These are phyloP conservation scores for Azemiops feae DNA, from an alignment of 2,113 vertebrate species.

Conservation along the genomic window DNA sequence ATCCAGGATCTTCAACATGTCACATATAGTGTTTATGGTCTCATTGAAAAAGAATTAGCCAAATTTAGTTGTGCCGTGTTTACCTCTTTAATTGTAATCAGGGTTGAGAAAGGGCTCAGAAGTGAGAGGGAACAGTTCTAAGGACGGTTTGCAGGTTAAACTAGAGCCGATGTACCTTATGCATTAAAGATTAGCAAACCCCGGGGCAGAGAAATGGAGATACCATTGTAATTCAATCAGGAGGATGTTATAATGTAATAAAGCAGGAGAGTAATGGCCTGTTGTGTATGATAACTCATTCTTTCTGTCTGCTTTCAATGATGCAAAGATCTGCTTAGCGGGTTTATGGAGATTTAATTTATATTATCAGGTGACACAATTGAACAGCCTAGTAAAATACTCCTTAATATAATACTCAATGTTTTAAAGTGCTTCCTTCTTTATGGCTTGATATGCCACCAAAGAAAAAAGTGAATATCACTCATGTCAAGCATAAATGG, in stretches of 20 bases:
- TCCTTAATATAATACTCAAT: not conserved
- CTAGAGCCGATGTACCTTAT: not conserved
- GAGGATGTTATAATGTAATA: slow-evolving; percentile 16
- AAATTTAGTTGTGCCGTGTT: too few relatives aligned
- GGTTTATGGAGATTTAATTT: slow-evolving; percentile 38
- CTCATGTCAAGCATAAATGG: not conserved
- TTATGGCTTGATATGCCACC: slow-evolving; percentile 11
- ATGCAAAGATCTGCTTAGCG: slow-evolving; percentile 30
- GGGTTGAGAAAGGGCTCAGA: not conserved
- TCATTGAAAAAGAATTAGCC: not conserved
- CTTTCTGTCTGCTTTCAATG: slow-evolving; percentile 26
- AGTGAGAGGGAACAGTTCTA: not conserved
- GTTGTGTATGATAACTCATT: slow-evolving; percentile 11
- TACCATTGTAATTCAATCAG: slow-evolving; percentile 19
- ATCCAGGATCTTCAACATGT: not conserved
- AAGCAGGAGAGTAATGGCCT: slow-evolving; percentile 19
- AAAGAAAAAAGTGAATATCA: not conserved
- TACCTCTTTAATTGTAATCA: too few relatives aligned
- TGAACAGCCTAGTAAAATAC: slow-evolving; percentile 24
- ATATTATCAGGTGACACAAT: slow-evolving; percentile 18
- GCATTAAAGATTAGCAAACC: not conserved
- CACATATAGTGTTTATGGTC: not conserved
- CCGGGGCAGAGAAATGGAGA: not conserved
- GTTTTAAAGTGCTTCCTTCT: slow-evolving; percentile 9
- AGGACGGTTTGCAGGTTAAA: not conserved